phyloP scores from a whole-genome alignment of 92 coral and sea anemone species.

The Epizoanthus illoricatus region DNA sequence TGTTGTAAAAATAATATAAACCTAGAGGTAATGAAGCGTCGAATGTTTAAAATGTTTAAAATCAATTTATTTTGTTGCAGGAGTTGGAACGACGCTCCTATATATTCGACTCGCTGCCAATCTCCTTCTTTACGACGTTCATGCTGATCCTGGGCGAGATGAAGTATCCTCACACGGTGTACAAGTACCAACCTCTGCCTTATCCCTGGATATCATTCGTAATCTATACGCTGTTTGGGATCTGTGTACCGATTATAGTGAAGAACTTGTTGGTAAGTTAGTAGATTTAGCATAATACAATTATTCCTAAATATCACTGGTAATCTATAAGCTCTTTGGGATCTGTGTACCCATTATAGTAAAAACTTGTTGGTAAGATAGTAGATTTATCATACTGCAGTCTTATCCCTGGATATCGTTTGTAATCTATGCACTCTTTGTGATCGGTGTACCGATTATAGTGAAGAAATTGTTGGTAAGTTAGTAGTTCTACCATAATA shows the following conservation, averaged over 20 bases:
- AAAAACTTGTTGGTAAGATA: slow-evolving; percentile 6
- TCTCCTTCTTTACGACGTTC: slow-evolving; percentile 86
- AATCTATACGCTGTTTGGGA: slow-evolving; percentile 81
- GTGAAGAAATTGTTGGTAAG: too few relatives aligned
- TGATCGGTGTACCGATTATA: neutral
- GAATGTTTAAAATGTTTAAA: too few relatives aligned
- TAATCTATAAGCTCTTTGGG: slow-evolving; percentile 80
- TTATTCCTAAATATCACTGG: slow-evolving; percentile 74
- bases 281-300: too few relatives aligned
- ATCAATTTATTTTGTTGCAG: slow-evolving; percentile 7
- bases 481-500: too few relatives aligned
- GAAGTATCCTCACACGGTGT: slow-evolving; percentile 91
- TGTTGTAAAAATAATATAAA: too few relatives aligned
- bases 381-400: too few relatives aligned
- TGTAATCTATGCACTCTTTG: neutral
- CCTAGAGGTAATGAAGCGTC: too few relatives aligned
- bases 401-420: neutral
- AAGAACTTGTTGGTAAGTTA: slow-evolving; percentile 81
- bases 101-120: slow-evolving; percentile 65
- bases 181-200: slow-evolving; percentile 81
- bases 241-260: slow-evolving; percentile 87
- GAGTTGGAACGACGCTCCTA: slow-evolving; percentile 18
- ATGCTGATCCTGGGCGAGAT: slow-evolving; percentile 91
- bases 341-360: slow-evolving; percentile 82
- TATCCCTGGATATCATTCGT: slow-evolving; percentile 76